Conservation (phyloP, 2,113 vertebrate genomes). For the Plestiodon gilberti region DNA sequence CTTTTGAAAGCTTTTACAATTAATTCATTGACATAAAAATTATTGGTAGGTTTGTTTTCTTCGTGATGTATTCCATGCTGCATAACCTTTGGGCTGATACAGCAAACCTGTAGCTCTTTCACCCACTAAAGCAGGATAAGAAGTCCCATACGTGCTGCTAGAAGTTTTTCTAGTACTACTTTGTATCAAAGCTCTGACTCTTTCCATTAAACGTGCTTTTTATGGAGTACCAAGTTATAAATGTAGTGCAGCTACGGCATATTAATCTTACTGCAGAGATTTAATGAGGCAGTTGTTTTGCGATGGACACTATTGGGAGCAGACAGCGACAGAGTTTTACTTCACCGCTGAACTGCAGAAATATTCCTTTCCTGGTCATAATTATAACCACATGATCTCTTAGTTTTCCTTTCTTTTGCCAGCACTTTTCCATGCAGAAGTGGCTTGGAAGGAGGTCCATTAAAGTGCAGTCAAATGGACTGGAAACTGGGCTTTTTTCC, state of each 20-base stretch:
- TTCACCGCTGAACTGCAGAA: constrained; percentile 89
- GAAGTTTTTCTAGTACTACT: constrained; percentile 85
- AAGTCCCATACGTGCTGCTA: constrained; percentile 69
- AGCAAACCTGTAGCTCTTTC: constrained; percentile 54
- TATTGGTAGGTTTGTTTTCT: neutral
- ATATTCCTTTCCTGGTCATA: constrained; percentile 89
- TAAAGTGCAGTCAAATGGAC: constrained; percentile 77
- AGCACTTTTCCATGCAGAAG: constrained; percentile 83
- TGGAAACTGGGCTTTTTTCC: constrained; percentile 78
- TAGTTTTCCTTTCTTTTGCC: constrained; percentile 81
- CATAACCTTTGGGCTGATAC: neutral
- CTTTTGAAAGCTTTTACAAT: neutral
- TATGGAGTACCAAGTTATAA: constrained; percentile 88
- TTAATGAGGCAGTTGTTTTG: constrained; percentile 97
- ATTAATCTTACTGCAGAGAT: constrained; percentile 89
- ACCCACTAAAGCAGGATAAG: constrained; percentile 50
- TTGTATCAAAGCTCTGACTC: constrained; percentile 83
- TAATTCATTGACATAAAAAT: neutral
- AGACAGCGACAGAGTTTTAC: constrained; percentile 89
- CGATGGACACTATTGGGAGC: constrained; percentile 88
- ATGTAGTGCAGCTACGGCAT: constrained; percentile 87
- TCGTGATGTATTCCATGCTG: neutral
- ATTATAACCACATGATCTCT: constrained; percentile 94
- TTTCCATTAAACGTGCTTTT: constrained; percentile 85
- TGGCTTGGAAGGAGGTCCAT: constrained; percentile 80